These are phyloP conservation scores for Scalopus aquaticus DNA, from an alignment of 2,113 vertebrate species.

Conservation along the genomic window DNA sequence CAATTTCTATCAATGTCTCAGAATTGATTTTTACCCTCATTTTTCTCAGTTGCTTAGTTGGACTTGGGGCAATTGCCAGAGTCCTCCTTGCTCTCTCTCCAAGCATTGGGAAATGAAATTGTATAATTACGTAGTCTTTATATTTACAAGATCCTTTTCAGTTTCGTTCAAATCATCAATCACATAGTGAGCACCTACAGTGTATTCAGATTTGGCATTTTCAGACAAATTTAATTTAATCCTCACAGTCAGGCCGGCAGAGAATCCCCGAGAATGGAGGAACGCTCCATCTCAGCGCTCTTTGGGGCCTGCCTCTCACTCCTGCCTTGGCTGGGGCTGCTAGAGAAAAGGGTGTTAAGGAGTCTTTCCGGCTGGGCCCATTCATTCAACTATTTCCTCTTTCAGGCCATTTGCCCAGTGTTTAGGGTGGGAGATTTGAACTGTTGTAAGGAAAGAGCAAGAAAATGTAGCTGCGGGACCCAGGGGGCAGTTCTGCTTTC, in stretches of 20 bases:
- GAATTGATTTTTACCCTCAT: neutral
- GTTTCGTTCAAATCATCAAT: neutral
- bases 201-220: neutral
- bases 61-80: neutral
- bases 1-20: neutral
- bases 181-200: neutral
- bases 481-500: constrained; percentile 57
- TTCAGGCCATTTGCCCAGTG: neutral
- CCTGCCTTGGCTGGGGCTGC: neutral
- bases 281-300: fast-evolving
- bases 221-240: neutral
- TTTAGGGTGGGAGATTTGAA: constrained; percentile 54
- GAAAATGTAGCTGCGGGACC: constrained; percentile 36
- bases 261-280: neutral
- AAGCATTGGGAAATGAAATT: neutral
- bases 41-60: constrained; percentile 21
- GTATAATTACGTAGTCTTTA: neutral
- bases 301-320: neutral
- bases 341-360: neutral
- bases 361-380: neutral
- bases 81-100: neutral
- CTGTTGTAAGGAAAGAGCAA: constrained; percentile 37
- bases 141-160: neutral
- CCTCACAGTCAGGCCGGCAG: neutral
- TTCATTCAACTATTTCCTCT: constrained; percentile 17